Evolutionary conservation across 2,113 vertebrate genomes (phyloP).

Genomic region (Salvelinus namaycush): DNA sequence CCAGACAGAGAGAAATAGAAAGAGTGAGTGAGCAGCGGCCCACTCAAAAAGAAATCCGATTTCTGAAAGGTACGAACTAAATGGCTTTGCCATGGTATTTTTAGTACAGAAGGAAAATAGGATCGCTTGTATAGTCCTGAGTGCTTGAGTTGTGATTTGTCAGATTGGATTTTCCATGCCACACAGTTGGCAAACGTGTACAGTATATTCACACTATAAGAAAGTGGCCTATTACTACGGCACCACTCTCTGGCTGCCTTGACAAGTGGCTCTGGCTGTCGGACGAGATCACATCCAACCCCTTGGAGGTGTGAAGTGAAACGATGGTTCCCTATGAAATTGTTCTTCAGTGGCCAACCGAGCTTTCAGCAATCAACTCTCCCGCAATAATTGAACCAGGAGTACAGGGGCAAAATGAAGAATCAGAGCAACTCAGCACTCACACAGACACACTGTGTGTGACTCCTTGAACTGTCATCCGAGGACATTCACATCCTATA

Average conservation of each 20-base stretch:
- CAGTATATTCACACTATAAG: too few relatives aligned
- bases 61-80: too few relatives aligned
- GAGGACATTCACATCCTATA: neutral
- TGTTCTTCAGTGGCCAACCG: neutral
- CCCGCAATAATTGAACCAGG: neutral
- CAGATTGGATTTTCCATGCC: too few relatives aligned
- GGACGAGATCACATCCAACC: neutral
- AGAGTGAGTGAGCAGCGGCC: constrained; percentile 17
- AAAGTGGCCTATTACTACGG: too few relatives aligned
- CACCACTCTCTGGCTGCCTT: too few relatives aligned
- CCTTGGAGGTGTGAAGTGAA: neutral
- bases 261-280: neutral
- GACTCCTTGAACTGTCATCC: neutral
- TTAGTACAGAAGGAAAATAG: too few relatives aligned
- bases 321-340: neutral
- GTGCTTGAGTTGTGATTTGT: too few relatives aligned
- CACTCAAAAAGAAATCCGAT: too few relatives aligned
- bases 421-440: neutral
- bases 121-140: too few relatives aligned
- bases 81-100: too few relatives aligned
- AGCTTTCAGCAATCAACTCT: neutral
- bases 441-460: neutral
- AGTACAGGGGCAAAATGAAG: neutral
- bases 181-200: too few relatives aligned
- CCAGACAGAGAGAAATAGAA: constrained; percentile 6